These are phyloP conservation scores for Jacana jacana DNA, from an alignment of 2,113 vertebrate genomes.

Conservation along the genomic window DNA sequence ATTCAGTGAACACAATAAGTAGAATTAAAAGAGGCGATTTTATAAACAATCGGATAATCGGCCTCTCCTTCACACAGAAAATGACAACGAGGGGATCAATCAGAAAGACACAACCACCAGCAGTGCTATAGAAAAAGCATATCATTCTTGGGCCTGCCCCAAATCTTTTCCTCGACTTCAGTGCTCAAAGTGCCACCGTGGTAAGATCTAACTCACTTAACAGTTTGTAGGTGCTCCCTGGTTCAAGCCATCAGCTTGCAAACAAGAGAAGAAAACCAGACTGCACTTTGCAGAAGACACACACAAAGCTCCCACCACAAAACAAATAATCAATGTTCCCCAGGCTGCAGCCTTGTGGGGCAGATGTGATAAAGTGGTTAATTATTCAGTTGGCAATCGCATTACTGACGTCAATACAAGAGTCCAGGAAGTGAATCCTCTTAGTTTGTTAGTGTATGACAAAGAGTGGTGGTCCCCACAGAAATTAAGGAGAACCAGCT, in stretches of 20 bases:
- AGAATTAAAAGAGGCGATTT: constrained; percentile 13
- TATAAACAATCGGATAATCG: constrained; percentile 33
- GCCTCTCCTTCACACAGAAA: neutral
- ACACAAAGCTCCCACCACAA: neutral
- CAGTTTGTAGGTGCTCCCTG: neutral
- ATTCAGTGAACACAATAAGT: constrained; percentile 19
- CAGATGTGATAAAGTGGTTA: constrained; percentile 65
- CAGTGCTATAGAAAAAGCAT: neutral
- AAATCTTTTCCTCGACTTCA: neutral
- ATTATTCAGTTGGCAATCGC: constrained; percentile 73
- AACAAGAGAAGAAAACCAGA: neutral
- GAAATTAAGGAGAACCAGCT: constrained; percentile 46
- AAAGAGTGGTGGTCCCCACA: constrained; percentile 41
- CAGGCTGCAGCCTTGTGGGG: constrained; percentile 8
- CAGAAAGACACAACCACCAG: neutral
- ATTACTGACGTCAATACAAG: constrained; percentile 73
- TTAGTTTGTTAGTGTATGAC: constrained; percentile 50
- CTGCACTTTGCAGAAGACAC: neutral
- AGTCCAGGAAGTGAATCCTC: constrained; percentile 69
- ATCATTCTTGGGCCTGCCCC: neutral
- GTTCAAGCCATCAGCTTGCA: neutral
- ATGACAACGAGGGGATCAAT: neutral
- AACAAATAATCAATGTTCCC: constrained; percentile 28
- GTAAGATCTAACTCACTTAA: neutral
- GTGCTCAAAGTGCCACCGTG: neutral